Evolutionary conservation across 2,888 invertebrate genomes (phyloP), one percentile per base, ranked within the genome.

Genomic region (Drosophila kanekoi): DNA sequence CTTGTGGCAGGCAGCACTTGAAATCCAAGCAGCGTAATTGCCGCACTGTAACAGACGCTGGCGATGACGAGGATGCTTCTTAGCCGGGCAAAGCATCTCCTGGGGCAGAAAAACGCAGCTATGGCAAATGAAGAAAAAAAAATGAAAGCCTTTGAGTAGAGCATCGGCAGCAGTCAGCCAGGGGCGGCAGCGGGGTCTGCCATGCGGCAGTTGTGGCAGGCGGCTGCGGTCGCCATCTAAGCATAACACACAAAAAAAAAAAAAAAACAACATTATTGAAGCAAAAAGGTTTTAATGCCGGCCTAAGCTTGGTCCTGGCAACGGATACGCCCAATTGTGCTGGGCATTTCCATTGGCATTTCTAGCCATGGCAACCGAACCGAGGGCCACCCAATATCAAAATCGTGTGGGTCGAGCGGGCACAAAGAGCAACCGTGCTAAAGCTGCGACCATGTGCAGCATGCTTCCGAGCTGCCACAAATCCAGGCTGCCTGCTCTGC

Each of bases 221-320:
- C 33, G 16, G 37, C 28, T 65, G 62, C 28, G 68, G 62, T 68
- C 62, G 56, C 67, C 45, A 43, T 44, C 71, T 60, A 56, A 65
- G 59, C 49, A 48, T 44, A 78, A 65, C 72, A 81, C 57, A 60
- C 67, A 35, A 48, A 1, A 35, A 86, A 66, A 51, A 64, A 67
- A 61, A 83, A 72, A 58, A 51, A 64, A 71, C 64, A 83, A 77
- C 77, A 70, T 65, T 75, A 75, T 61, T 77, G 67, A 59, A 61
- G 67, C 66, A 72, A 66, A 77, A 87, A 77, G 89, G 85, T 63
- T 89, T 89, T 81, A 89, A 84, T 75, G 75, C 8, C 77, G 73
- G 85, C 75, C 77, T 85, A 79, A 89, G 79, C 76, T 69, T 28
- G 28, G 63, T 32, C 62, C 47, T 28, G 59, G 79, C 76, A 78